Evolutionary conservation across 2,888 invertebrate species (phyloP).

Genomic region (Ashinkailepas kermadecensis): DNA sequence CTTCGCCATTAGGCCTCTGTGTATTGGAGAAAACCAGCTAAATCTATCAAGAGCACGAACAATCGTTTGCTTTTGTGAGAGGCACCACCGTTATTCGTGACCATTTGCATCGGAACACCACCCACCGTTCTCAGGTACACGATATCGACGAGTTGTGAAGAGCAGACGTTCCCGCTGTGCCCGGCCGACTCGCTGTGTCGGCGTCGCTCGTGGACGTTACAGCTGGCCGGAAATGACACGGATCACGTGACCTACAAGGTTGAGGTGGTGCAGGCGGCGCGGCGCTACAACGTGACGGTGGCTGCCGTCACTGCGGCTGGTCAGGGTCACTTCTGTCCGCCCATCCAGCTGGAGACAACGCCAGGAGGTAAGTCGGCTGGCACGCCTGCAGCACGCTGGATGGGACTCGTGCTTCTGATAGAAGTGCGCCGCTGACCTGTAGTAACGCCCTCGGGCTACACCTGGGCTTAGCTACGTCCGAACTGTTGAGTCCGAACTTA

Average conservation of each 20-base stretch:
- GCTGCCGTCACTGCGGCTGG: background rate
- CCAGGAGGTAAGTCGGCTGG: background rate
- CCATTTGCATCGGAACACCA: too few species aligned
- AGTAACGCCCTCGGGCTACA: too few species aligned
- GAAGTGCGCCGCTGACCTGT: too few species aligned
- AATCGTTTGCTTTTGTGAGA: too few species aligned
- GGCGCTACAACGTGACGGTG: background rate
- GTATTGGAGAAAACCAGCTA: too few species aligned
- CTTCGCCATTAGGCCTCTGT: too few species aligned
- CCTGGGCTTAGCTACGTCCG: too few species aligned
- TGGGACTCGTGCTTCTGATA: too few species aligned
- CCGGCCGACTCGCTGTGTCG: background rate
- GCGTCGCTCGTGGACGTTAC: background rate
- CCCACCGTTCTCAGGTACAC: background rate
- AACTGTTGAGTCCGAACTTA: too few species aligned
- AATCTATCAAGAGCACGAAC: too few species aligned
- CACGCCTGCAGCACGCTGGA: too few species aligned
- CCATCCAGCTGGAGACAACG: background rate
- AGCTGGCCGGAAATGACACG: background rate
- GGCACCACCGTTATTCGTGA: too few species aligned
- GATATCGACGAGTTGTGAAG: background rate
- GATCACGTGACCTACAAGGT: background rate
- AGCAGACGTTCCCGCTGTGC: background rate
- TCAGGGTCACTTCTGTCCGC: background rate
- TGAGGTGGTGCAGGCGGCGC: background rate